Conservation (phyloP, 1,140 invertebrate species). For the Physella acuta region DNA sequence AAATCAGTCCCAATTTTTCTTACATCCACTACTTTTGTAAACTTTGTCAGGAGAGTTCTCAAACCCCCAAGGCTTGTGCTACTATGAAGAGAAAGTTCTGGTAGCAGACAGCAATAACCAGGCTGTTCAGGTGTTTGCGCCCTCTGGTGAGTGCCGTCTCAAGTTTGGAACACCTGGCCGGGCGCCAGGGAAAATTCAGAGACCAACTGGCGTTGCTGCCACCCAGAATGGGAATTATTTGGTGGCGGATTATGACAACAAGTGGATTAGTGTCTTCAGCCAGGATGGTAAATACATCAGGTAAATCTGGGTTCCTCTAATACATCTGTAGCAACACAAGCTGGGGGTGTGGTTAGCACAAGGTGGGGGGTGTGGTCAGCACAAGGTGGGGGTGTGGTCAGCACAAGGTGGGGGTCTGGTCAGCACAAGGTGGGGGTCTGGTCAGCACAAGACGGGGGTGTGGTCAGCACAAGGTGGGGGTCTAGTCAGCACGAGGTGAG, state of each 20-base stretch:
- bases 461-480: too few relatives aligned
- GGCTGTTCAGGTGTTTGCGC: constrained; percentile 61
- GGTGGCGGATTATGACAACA: constrained; percentile 68
- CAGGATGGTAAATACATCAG: constrained; percentile 65
- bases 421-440: too few relatives aligned
- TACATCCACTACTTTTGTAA: too few relatives aligned
- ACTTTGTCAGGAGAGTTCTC: constrained; percentile 64
- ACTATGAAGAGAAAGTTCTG: constrained; percentile 59
- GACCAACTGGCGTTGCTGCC: constrained; percentile 65
- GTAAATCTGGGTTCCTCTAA: too few relatives aligned
- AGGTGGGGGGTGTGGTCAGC: too few relatives aligned
- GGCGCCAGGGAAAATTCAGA: constrained; percentile 63
- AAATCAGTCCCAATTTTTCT: too few relatives aligned
- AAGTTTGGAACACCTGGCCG: constrained; percentile 63
- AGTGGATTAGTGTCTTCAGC: constrained; percentile 65
- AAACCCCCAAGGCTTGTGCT: constrained; percentile 65
- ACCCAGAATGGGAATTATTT: constrained; percentile 64
- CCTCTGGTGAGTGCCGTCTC: constrained; percentile 53
- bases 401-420: too few relatives aligned
- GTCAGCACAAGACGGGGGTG: too few relatives aligned
- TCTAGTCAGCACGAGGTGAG: too few relatives aligned
- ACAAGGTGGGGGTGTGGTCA: too few relatives aligned
- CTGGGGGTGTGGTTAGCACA: too few relatives aligned
- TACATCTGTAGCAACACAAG: too few relatives aligned
- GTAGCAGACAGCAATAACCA: constrained; percentile 68